A percentile compares a stretch with the other conserved stretches of the same genome.
These are phyloP conservation scores for Zaprionus gabonicus DNA, from an alignment of 1,140 invertebrate species.

Conservation along the genomic window DNA sequence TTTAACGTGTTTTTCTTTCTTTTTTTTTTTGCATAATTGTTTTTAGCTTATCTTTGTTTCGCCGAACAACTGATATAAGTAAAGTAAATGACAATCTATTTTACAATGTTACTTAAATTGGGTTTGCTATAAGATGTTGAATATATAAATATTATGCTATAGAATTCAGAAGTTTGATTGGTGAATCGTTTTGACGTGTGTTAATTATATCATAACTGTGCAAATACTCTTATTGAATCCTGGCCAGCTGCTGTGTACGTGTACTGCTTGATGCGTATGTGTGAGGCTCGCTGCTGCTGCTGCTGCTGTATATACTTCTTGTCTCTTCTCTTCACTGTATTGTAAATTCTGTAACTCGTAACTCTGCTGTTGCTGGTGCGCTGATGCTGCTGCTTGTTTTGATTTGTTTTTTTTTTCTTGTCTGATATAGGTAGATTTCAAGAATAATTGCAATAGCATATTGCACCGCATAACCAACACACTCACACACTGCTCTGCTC, in stretches of 20 bases:
- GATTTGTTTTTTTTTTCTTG: not conserved
- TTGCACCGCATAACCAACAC: slow-evolving; percentile 5
- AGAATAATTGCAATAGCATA: slow-evolving; percentile 18
- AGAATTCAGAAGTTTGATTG: slow-evolving; percentile 32
- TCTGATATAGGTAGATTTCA: slow-evolving; percentile 13
- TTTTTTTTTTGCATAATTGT: slow-evolving; percentile 19
- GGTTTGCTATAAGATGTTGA: slow-evolving; percentile 60
- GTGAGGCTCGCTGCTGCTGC: slow-evolving; percentile 35
- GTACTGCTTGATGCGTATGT: slow-evolving; percentile 55
- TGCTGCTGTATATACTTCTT: slow-evolving; percentile 16
- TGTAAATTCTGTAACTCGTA: slow-evolving; percentile 36
- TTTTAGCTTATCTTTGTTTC: slow-evolving; percentile 29
- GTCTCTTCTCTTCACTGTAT: slow-evolving; percentile 27
- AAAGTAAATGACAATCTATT: slow-evolving; percentile 41
- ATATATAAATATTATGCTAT: slow-evolving; percentile 64
- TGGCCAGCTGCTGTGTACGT: slow-evolving; percentile 72
- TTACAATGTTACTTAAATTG: slow-evolving; percentile 59
- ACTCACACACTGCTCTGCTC: slow-evolving; percentile 42
- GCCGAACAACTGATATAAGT: slow-evolving; percentile 17
- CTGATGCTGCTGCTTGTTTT: slow-evolving; percentile 30
- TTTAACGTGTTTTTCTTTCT: slow-evolving; percentile 24
- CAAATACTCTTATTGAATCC: slow-evolving; percentile 63
- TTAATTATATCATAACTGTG: slow-evolving; percentile 46
- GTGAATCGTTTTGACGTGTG: slow-evolving; percentile 52
- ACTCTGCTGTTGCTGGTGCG: slow-evolving; percentile 35